Evolutionary conservation across 2,797 vertebrate species (phyloP), one percentile per base, ranked within the genome.

Genomic region (Argentina silus): DNA sequence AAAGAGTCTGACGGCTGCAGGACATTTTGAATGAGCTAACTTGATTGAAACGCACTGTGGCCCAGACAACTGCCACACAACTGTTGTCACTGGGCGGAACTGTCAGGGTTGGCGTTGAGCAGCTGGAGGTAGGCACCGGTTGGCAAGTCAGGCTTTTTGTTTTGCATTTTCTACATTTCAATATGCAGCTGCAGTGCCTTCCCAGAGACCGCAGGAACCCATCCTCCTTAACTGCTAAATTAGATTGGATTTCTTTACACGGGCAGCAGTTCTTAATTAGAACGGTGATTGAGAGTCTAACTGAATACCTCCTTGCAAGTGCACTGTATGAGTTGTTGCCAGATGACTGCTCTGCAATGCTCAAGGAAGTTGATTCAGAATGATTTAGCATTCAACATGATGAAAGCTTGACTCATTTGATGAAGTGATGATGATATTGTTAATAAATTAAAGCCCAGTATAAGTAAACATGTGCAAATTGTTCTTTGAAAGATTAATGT

Each of bases 401-500:
- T 17, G n/a, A 55, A 51, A 53, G 27, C 11, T 61, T 42, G 59
- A 27, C 11, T 61, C 14, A 61, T 42, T n/a, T 61, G 59, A 15
- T 61, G 6, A 7, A n/a, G 6, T n/a, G 51, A 53, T 17, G 15
- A 61, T 36, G 59, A 36, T 42, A 61, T 61, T 61, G 15, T 44
- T 8, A 9, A 63, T 63, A 36, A 10, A 44, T 45, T 6, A 17
- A 45, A 17, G 61, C 7, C 51, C 6, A 9, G 15, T 53, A 53
- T 53, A 15, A 27, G 42, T 68, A 15, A 56, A 48, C n/a, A 61
- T 14, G 10, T 47, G 55, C 3, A 43, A 61, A 64, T 15, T 9
- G 15, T 19, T 27, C 19, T 64, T 67, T 73, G 27, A 59, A 48
- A 45, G 21, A 51, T 73, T 36, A 3, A 42, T 59, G 23, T 50